Evolutionary conservation across 2,797 vertebrate species (phyloP), one percentile per base, ranked within the genome.

Genomic region (Agapornis canus): DNA sequence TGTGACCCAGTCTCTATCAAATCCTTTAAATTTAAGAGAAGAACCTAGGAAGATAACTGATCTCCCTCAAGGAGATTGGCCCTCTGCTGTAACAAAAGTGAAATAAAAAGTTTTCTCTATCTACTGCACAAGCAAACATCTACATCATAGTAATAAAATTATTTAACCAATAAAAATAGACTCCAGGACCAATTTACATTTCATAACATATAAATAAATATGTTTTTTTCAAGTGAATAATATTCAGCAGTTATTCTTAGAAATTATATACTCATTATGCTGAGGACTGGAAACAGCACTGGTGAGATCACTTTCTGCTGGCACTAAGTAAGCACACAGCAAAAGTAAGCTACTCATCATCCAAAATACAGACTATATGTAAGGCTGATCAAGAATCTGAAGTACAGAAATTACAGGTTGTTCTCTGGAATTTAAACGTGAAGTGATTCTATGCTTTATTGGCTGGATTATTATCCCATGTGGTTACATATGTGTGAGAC

Each of bases 31-130:
- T 54, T 59, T 31, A 40, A 31, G 21, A 63, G 6, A 39, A 20
- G 83, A 73, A 52, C 40, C 5, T 65, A 26, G 42, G 52, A 84
- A 89, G 8, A 51, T 37, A 89, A 3, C 8, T 3, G 1, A 20
- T 59, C 8, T 78, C 14, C 15, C 17, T 69, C 21, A 31, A 70
- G 14, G 11, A 66, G 1, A 37, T 0, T 51, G 11, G 9, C 20
- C 27, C 60, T 73, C 18, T 45, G 31, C 40, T 65, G 43, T 56
- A 72, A 47, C 39, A 59, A 19, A 82, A 69, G 11, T 8, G 16
- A 69, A 72, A 76, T 15, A 69, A 94, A 90, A 40, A 45, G 18
- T 47, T 49, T 82, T 65, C 52, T 86, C 63, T 70, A 87, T 86
- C 63, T 70, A 87, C 25, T 32, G 19, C 49, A 89, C 23, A 68